These are phyloP conservation scores for Epistrophe grossulariae DNA, from an alignment of 2,888 invertebrate genomes.

Conservation along the genomic window DNA sequence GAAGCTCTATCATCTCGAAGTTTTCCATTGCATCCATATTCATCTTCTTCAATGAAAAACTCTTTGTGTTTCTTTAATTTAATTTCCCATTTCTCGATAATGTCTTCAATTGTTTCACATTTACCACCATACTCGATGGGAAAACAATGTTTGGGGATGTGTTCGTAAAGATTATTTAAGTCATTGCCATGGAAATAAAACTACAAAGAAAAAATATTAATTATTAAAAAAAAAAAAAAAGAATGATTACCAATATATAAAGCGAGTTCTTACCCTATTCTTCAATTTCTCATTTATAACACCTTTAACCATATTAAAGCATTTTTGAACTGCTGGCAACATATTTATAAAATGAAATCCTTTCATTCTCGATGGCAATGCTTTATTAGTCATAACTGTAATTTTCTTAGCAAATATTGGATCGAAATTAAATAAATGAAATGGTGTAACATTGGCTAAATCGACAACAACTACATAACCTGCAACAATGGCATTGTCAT, in stretches of 20 bases:
- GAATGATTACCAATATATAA: not conserved
- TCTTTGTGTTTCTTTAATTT: constrained; percentile 63
- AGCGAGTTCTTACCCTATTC: constrained; percentile 85
- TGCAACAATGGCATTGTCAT: constrained; percentile 85
- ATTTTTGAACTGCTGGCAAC: constrained; percentile 85
- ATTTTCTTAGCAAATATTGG: constrained; percentile 85
- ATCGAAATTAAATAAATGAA: constrained; percentile 85
- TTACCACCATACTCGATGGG: constrained; percentile 88
- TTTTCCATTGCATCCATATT: constrained; percentile 71
- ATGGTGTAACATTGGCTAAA: constrained; percentile 84
- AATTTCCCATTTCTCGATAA: constrained; percentile 47
- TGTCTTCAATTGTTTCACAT: constrained; percentile 48
- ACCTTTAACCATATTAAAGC: constrained; percentile 85
- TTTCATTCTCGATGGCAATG: constrained; percentile 86
- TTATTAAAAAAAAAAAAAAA: not conserved
- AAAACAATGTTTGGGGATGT: constrained; percentile 85
- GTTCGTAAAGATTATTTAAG: constrained; percentile 85
- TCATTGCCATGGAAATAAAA: constrained; percentile 85
- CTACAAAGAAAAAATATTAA: constrained; percentile 78
- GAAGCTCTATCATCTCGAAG: constrained; percentile 43
- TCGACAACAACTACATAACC: constrained; percentile 85
- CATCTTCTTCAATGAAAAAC: constrained; percentile 64
- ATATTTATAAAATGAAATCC: constrained; percentile 86
- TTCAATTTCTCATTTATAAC: constrained; percentile 86
- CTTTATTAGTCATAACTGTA: constrained; percentile 85